These are phyloP conservation scores for Salminus brasiliensis DNA, from an alignment of 2,113 vertebrate species.

Conservation along the genomic window DNA sequence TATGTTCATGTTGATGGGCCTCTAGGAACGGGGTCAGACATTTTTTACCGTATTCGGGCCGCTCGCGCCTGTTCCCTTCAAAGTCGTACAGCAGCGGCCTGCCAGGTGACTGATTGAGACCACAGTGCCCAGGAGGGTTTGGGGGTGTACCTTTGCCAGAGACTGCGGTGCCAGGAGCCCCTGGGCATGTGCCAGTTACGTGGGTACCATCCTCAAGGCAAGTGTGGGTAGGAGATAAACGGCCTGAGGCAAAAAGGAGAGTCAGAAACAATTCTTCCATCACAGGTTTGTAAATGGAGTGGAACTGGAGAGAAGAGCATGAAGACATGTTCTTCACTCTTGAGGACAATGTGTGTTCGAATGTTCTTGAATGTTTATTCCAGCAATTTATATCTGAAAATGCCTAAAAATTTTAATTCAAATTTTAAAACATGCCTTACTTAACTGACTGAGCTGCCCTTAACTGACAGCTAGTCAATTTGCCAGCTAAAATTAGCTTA, in stretches of 20 bases:
- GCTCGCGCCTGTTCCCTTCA: slow-evolving; percentile 83
- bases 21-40: slow-evolving; percentile 53
- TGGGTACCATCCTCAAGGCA: slow-evolving; percentile 81
- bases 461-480: neutral
- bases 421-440: no score
- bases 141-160: slow-evolving; percentile 75
- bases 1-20: slow-evolving; percentile 58
- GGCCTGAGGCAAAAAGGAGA: slow-evolving; percentile 63
- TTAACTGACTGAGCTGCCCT: neutral
- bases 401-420: neutral
- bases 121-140: slow-evolving; percentile 71
- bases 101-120: slow-evolving; percentile 73
- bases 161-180: slow-evolving; percentile 65
- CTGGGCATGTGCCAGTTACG: slow-evolving; percentile 70
- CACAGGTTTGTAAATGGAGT: neutral
- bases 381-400: neutral
- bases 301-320: neutral
- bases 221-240: slow-evolving; percentile 75
- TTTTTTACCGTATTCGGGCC: slow-evolving; percentile 80
- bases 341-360: neutral
- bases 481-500: neutral
- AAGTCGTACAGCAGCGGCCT: slow-evolving; percentile 80
- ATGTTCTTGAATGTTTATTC: neutral
- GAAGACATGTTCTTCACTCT: neutral
- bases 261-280: neutral